These are phyloP conservation scores for Porites evermanni DNA, from an alignment of 92 coral and sea anemone species.

Conservation along the genomic window DNA sequence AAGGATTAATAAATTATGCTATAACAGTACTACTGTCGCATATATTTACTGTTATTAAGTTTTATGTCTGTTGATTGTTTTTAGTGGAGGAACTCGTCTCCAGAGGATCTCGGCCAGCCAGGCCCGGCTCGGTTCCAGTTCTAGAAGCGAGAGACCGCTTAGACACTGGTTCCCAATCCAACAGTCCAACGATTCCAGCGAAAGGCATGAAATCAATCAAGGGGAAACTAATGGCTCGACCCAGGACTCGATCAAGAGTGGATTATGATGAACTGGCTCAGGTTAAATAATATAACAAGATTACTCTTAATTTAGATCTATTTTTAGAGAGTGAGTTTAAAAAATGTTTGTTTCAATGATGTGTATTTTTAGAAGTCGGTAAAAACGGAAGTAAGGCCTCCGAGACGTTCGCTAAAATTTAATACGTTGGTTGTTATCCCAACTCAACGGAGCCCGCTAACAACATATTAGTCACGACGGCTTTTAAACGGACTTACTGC, in stretches of 20 bases:
- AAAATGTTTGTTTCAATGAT: too few species aligned
- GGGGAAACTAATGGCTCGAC: slow-evolving; percentile 62
- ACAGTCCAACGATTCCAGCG: slow-evolving; percentile 69
- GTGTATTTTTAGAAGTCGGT: too few species aligned
- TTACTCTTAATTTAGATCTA: not conserved
- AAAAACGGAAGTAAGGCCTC: too few species aligned
- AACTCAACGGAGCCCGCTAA: too few species aligned
- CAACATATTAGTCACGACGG: too few species aligned
- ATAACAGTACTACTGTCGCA: too few species aligned
- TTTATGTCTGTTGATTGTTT: not conserved
- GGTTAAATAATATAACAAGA: slow-evolving; percentile 33
- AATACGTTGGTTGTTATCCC: too few species aligned
- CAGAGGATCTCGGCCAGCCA: slow-evolving; percentile 51
- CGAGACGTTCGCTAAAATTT: too few species aligned
- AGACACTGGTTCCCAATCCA: slow-evolving; percentile 64
- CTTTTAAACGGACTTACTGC: too few species aligned
- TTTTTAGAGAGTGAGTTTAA: not conserved
- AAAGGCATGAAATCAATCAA: slow-evolving; percentile 82
- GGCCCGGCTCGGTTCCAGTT: slow-evolving; percentile 69
- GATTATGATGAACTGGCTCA: slow-evolving; percentile 80
- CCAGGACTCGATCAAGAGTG: slow-evolving; percentile 65
- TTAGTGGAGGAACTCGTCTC: slow-evolving; percentile 48
- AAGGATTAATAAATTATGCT: too few species aligned
- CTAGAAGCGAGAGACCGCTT: slow-evolving; percentile 73
- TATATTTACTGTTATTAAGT: too few species aligned